Percentiles rank a stretch among this genome's conserved stretches.
Conservation (phyloP, 2,113 vertebrate species). For the Chamaea fasciata region DNA sequence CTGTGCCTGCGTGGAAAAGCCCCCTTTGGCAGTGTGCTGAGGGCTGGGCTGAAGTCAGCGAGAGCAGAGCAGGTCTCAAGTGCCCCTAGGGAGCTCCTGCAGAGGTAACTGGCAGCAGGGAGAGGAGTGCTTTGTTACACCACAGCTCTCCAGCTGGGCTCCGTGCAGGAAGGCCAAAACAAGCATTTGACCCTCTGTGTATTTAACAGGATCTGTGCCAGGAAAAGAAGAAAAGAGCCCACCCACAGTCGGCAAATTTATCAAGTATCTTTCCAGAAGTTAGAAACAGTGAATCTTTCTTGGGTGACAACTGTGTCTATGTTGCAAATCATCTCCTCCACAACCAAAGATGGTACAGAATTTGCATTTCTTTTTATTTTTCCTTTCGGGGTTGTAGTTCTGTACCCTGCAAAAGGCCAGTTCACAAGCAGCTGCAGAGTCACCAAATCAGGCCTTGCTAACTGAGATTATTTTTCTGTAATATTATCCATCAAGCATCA, state of each 20-base stretch:
- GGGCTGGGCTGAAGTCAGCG: neutral
- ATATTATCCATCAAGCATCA: neutral
- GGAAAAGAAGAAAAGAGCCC: neutral
- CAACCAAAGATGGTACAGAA: neutral
- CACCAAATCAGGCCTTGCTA: neutral
- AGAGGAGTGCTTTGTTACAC: neutral
- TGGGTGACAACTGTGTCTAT: neutral
- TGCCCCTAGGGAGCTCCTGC: neutral
- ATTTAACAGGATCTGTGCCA: constrained; percentile 27
- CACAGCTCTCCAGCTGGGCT: neutral
- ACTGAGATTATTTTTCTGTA: neutral
- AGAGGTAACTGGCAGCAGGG: neutral
- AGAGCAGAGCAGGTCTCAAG: neutral
- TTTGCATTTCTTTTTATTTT: neutral
- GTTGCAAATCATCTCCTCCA: neutral
- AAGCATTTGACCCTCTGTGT: constrained; percentile 12
- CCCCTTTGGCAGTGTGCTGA: neutral
- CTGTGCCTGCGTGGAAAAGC: neutral
- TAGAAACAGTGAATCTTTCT: neutral
- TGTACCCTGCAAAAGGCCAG: neutral
- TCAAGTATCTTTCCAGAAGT: neutral
- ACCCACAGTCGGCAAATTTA: neutral
- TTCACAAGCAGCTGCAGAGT: neutral
- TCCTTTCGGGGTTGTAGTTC: neutral
- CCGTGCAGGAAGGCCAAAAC: neutral